Base-by-base conservation (phyloP, 2,888 invertebrate genomes). In the Chelonus formosanus region DNA sequence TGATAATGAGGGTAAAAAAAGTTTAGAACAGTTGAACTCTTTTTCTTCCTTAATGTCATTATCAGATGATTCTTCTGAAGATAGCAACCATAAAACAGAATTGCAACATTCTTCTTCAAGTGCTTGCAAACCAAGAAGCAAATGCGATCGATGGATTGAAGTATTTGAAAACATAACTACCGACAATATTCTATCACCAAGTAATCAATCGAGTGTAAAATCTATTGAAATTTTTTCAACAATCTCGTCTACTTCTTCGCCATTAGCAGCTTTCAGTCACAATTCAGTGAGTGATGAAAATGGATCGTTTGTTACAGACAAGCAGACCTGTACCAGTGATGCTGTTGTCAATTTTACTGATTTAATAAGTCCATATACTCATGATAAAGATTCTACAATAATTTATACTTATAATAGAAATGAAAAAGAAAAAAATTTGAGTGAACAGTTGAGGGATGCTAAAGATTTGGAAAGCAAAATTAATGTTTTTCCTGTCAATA, bases 401-500 rank as follows among this genome's bases (percentile, higher is more conserved):
- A 40, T 5, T 40, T 5, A 5, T 40, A 40, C 40, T 6, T 5
- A 40, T 4, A 40, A 40, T 40, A 40, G 6, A 5, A 40, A 40
- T 40, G 6, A 40, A 5, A 40, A 40, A 5, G 40, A 40, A 5
- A 3, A 40, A 5, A 6, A 40, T 40, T 40, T 5, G 4, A 1
- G 40, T 40, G 40, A 6, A 40, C 40, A 40, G 6, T 40, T 6
- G 3, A 4, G 4, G 3, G 40, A 40, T 5, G 40, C 4, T 40
- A 40, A 40, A 40, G 40, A 5, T 40, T 6, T 69, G n/a, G 71
- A 72, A 10, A 52, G 54, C 3, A 67, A 48, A 31, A 69, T 73
- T 7, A 72, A 73, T 43, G 70, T 72, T 6, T 71, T 73, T 59
- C 70, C 71, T 8, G 54, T 69, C 5, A 56, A 34, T 7, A 10